Conservation (phyloP, 2,113 vertebrate genomes). For the Rallus limicola region DNA sequence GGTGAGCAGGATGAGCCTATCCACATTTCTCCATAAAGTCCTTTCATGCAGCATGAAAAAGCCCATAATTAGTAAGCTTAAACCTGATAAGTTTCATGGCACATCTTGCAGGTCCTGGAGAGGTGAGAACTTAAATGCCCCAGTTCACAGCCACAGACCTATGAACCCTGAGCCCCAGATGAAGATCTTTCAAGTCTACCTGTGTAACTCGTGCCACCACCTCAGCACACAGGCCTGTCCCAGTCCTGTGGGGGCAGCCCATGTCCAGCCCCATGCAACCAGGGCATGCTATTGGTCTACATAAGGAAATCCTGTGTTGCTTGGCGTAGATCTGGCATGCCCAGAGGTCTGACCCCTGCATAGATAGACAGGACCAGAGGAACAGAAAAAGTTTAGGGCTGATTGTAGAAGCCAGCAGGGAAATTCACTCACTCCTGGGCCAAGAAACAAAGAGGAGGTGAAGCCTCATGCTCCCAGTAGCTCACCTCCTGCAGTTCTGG, state of each 20-base stretch:
- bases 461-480: accelerated
- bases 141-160: not conserved
- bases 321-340: not conserved
- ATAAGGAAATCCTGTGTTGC: not conserved
- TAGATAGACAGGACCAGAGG: not conserved
- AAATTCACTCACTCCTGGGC: not conserved
- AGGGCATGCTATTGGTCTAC: not conserved
- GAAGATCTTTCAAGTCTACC: not conserved
- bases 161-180: not conserved
- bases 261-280: not conserved
- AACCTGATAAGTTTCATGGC: not conserved
- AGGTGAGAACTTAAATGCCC: not conserved
- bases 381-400: not conserved
- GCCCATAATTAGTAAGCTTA: not conserved
- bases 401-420: not conserved
- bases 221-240: not conserved
- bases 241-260: not conserved
- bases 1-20: not conserved
- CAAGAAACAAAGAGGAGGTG: not conserved
- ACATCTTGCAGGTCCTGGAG: not conserved
- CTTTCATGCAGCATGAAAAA: not conserved
- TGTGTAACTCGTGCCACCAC: not conserved
- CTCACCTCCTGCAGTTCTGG: not conserved
- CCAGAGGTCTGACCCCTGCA: not conserved
- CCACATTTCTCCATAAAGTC: not conserved